Percentiles rank a stretch among this genome's conserved stretches.
These are phyloP conservation scores for Gymnoscelis rufifasciata DNA, from an alignment of 2,888 invertebrate species.

Conservation along the genomic window DNA sequence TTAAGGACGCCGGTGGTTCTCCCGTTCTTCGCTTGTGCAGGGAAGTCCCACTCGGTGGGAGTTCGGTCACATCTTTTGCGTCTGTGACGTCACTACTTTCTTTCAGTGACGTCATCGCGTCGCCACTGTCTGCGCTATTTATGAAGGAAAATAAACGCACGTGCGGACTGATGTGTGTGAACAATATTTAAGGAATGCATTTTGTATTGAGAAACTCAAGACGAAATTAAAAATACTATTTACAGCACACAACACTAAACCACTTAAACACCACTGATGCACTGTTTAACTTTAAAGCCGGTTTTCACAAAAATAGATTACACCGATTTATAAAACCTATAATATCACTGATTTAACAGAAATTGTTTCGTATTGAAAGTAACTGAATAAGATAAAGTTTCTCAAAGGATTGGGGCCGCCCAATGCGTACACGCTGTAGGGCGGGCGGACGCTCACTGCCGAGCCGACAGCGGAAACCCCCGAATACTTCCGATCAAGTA, in stretches of 20 bases:
- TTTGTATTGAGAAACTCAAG: slow-evolving; percentile 6
- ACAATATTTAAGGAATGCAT: slow-evolving; percentile 66
- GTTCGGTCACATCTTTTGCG: slow-evolving; percentile 50
- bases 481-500: slow-evolving; percentile 63
- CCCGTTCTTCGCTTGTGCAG: slow-evolving; percentile 68
- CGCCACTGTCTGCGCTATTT: slow-evolving; percentile 57
- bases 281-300: slow-evolving; percentile 12
- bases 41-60: slow-evolving; percentile 66
- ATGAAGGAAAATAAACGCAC: slow-evolving; percentile 71
- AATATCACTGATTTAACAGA: too few species aligned
- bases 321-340: too few species aligned
- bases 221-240: background rate
- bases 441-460: slow-evolving; percentile 69
- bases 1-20: slow-evolving; percentile 62
- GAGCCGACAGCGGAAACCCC: slow-evolving; percentile 44
- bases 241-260: background rate
- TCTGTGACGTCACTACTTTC: slow-evolving; percentile 56
- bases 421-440: slow-evolving; percentile 52
- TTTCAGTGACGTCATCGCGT: slow-evolving; percentile 59
- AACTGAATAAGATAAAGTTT: slow-evolving; percentile 12
- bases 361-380: background rate
- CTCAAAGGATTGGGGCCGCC: slow-evolving; percentile 47
- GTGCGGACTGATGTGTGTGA: slow-evolving; percentile 47
- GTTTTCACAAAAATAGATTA: background rate
- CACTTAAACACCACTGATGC: slow-evolving; percentile 15